These are phyloP conservation scores for Pycnomerus fuliginosus DNA, from an alignment of 2,888 invertebrate species.

Conservation along the genomic window DNA sequence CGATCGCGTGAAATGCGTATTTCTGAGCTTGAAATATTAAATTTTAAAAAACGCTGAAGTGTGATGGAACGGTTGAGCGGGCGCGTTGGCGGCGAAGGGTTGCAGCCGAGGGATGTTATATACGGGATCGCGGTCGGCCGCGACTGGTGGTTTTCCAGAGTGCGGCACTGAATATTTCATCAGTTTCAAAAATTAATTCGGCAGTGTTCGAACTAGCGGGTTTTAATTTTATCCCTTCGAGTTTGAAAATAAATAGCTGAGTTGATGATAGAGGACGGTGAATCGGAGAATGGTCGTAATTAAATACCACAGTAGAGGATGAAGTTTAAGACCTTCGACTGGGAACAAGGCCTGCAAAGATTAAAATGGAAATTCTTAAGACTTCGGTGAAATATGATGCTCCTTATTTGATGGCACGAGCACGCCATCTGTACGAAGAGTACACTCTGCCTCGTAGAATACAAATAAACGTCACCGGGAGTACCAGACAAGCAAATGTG, in stretches of 20 bases:
- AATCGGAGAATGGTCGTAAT: slow-evolving; percentile 33
- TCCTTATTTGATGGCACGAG: slow-evolving; percentile 40
- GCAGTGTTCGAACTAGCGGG: slow-evolving; percentile 1
- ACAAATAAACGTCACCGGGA: slow-evolving; percentile 44
- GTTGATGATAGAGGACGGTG: slow-evolving; percentile 27
- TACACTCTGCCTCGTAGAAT: slow-evolving; percentile 32
- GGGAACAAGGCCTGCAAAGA: slow-evolving; percentile 30
- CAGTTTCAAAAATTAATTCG: slow-evolving; percentile 8
- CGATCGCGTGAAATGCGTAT: slow-evolving; percentile 3
- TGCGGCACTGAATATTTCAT: slow-evolving; percentile 7
- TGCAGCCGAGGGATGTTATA: too few relatives aligned
- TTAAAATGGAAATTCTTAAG: slow-evolving; percentile 47
- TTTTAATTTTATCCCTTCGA: slow-evolving; percentile 7
- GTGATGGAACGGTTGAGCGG: slow-evolving; percentile 1
- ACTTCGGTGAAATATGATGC: slow-evolving; percentile 46
- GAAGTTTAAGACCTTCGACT: slow-evolving; percentile 35
- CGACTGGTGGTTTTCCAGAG: slow-evolving; percentile 1
- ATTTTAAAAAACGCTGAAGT: slow-evolving; percentile 5
- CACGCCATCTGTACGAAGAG: slow-evolving; percentile 30
- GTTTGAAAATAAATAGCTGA: slow-evolving; percentile 11
- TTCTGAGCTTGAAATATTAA: slow-evolving; percentile 8
- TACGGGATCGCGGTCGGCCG: neutral
- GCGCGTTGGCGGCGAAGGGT: too few relatives aligned
- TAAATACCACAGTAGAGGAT: slow-evolving; percentile 35
- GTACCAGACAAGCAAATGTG: slow-evolving; percentile 34